Conservation (phyloP, 2,797 vertebrate species). For the Agapornis canus region DNA sequence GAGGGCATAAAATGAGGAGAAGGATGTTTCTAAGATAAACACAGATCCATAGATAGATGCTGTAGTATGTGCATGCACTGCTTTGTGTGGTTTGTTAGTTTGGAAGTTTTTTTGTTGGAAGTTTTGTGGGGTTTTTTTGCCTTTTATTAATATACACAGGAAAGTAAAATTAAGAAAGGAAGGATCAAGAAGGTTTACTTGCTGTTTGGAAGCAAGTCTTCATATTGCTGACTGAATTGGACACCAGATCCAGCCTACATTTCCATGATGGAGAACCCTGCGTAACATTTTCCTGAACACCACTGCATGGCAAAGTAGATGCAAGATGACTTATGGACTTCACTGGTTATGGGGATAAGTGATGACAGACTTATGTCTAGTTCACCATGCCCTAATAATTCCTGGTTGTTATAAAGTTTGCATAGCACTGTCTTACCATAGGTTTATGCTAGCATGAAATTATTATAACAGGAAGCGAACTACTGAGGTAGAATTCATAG, state of each 20-base stretch:
- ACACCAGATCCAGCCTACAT: background rate
- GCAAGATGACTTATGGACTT: slow-evolving; percentile 40
- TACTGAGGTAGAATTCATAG: background rate
- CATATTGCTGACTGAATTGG: background rate
- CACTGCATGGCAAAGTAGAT: background rate
- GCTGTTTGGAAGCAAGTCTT: background rate
- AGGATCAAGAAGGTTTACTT: background rate
- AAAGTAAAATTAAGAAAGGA: background rate
- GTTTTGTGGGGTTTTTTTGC: accelerated
- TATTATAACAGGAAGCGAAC: background rate
- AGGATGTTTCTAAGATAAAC: background rate
- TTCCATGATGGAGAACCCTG: slow-evolving; percentile 4
- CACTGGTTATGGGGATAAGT: background rate
- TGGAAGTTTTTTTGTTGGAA: background rate
- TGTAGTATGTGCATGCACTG: accelerated
- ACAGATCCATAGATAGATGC: background rate
- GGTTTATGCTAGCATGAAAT: background rate
- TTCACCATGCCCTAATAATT: slow-evolving; percentile 10
- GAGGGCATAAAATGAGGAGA: background rate
- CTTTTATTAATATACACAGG: background rate
- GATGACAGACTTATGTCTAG: background rate
- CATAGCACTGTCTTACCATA: background rate
- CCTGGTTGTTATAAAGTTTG: slow-evolving; percentile 26
- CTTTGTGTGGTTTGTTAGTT: background rate
- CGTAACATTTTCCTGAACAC: background rate